A percentile compares a stretch with the other conserved stretches of the same genome.
Conservation (phyloP, 2,888 invertebrate species). For the Lochmaea crataegi region DNA sequence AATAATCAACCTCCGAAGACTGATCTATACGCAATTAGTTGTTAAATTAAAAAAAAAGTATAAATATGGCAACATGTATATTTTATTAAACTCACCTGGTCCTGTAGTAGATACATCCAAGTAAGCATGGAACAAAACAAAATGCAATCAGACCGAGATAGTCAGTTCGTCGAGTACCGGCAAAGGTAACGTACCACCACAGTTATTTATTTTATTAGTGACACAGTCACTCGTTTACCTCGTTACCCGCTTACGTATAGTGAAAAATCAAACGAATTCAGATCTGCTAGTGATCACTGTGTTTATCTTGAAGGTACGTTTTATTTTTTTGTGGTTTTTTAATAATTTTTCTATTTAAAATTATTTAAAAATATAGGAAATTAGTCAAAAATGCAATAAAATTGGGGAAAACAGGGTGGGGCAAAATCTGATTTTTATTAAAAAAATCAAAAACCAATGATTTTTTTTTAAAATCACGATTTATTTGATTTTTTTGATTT, state of each 20-base stretch:
- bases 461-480: too few species aligned
- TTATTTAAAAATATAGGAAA: too few species aligned
- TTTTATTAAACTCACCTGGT: slow-evolving; percentile 59
- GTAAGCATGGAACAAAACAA: slow-evolving; percentile 64
- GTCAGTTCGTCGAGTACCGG: slow-evolving; percentile 56
- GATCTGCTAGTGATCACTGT: background rate
- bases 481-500: too few species aligned
- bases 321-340: slow-evolving; percentile 2
- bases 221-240: slow-evolving; percentile 42
- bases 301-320: slow-evolving; percentile 29
- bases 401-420: too few species aligned
- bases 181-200: slow-evolving; percentile 40
- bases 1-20: background rate
- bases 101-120: slow-evolving; percentile 52
- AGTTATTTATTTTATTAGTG: slow-evolving; percentile 30
- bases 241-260: slow-evolving; percentile 38
- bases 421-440: too few species aligned
- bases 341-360: too few species aligned
- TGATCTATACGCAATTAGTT: background rate
- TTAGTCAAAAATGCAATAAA: too few species aligned
- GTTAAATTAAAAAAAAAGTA: slow-evolving; percentile 37
- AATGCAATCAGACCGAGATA: slow-evolving; percentile 62
- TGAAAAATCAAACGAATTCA: slow-evolving; percentile 31
- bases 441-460: too few species aligned
- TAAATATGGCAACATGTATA: slow-evolving; percentile 52